A percentile compares a stretch with the other conserved stretches of the same genome.
Conservation (phyloP, 2,797 vertebrate genomes). For the Taeniopygia guttata region DNA sequence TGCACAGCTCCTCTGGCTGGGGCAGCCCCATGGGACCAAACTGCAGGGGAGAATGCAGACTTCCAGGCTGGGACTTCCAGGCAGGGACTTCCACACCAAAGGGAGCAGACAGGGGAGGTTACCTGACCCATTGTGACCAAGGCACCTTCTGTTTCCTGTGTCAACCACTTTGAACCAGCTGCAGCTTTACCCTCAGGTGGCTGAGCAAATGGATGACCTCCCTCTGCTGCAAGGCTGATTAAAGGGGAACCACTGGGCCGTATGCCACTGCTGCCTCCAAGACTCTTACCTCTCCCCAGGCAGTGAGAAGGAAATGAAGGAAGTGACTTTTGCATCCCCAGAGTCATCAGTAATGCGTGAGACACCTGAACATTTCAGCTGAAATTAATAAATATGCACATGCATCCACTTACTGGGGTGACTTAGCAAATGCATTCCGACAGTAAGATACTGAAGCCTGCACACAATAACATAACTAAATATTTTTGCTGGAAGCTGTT, state of each 20-base stretch:
- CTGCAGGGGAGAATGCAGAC: accelerated
- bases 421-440: not conserved
- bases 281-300: not conserved
- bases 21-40: accelerated
- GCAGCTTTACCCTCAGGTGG: not conserved
- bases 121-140: accelerated
- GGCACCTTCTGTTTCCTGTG: not conserved
- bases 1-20: not conserved
- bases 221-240: not conserved
- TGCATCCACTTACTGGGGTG: not conserved
- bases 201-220: not conserved
- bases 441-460: not conserved
- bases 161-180: not conserved
- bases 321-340: not conserved
- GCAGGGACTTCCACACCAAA: accelerated
- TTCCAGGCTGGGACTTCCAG: not conserved
- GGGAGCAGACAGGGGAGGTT: not conserved
- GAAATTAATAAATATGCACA: not conserved
- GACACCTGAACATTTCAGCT: not conserved
- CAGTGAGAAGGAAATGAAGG: not conserved
- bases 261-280: not conserved
- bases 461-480: not conserved
- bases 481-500: constrained; percentile 57
- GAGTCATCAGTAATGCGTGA: not conserved
- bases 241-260: accelerated